Evolutionary conservation across 2,797 vertebrate genomes (phyloP), one percentile per base, ranked within the genome.

Genomic region (Taeniopygia guttata): DNA sequence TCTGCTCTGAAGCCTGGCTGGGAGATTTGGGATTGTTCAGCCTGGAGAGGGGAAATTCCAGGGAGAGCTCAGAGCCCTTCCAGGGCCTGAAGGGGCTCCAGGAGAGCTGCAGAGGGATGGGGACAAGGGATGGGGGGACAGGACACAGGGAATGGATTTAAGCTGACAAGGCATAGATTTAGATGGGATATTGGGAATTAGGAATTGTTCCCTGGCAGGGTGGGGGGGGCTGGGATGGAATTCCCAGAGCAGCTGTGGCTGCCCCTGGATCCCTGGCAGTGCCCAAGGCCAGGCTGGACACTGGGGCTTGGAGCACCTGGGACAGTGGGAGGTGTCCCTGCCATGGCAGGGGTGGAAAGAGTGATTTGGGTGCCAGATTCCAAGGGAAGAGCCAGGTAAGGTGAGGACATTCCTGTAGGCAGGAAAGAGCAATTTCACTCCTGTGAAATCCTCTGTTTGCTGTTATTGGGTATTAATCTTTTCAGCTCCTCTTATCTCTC

Each of bases 151-250:
- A 66, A 34, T 66, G 76, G 67, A 36, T 78, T 5, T 12, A 38
- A 11, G 27, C 1, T 62, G 58, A n/a, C n/a, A n/a, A n/a, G n/a
- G n/a, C n/a, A n/a, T n/a, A n/a, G n/a, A n/a, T n/a, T n/a, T n/a
- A n/a, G n/a, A n/a, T 58, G 67, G 58, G 67, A 79, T 2, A 0
- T 14, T 43, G 49, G 66, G 51, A 0, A 63, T n/a, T 11, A 11
- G 36, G 32, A 74, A 75, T 84, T 73, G 2, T 5, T 70, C 4
- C 2, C n/a, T 62, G 40, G 3, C 6, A 45, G 13, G 55, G 21
- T 21, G 55, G 3, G 1, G 1, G 25, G 25, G 0, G 3, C 74
- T 56, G 43, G 66, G 7, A 0, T 18, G 8, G 75, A 13, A 2
- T 72, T 15, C 10, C 43, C 84, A 72, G 75, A 72, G n/a, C 11